These are phyloP conservation scores for Mus spicilegus DNA, from an alignment of 2,113 vertebrate species.

Conservation along the genomic window DNA sequence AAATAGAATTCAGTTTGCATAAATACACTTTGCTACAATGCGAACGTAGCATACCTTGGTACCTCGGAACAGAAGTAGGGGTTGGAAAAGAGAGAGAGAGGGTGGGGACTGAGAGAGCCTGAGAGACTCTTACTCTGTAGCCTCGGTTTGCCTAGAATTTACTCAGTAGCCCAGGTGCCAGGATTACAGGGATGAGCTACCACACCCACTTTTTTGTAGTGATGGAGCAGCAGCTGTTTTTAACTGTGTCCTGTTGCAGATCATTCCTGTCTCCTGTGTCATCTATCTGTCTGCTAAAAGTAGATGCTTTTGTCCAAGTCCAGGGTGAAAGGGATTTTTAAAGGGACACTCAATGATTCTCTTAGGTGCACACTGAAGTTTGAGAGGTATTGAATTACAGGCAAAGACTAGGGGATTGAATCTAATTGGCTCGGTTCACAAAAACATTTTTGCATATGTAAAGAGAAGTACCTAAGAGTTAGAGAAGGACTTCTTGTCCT, in stretches of 20 bases:
- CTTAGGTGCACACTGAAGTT: neutral
- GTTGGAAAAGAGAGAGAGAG: neutral
- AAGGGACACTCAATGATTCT: neutral
- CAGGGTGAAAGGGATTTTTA: neutral
- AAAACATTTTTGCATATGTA: constrained; percentile 24
- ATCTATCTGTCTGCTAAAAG: constrained; percentile 15
- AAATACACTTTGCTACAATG: neutral
- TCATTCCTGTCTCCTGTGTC: neutral
- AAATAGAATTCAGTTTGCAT: constrained; percentile 21
- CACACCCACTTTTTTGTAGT: neutral
- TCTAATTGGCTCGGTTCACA: constrained; percentile 13
- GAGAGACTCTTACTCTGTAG: neutral
- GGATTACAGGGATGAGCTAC: neutral
- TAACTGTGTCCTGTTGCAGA: neutral
- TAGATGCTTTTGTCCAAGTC: constrained; percentile 4
- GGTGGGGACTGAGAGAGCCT: neutral
- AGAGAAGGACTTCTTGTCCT: neutral
- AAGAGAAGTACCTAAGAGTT: neutral
- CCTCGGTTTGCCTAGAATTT: neutral
- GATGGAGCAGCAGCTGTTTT: neutral
- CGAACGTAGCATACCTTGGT: neutral
- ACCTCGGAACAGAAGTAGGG: neutral
- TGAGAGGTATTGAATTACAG: constrained; percentile 19
- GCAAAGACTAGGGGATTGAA: neutral
- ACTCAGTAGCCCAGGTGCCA: neutral